Percentiles rank a stretch among this genome's conserved stretches.
phyloP scores from a whole-genome alignment of 1,140 invertebrate genomes.

The Pseudomyrmex dendroicus region DNA sequence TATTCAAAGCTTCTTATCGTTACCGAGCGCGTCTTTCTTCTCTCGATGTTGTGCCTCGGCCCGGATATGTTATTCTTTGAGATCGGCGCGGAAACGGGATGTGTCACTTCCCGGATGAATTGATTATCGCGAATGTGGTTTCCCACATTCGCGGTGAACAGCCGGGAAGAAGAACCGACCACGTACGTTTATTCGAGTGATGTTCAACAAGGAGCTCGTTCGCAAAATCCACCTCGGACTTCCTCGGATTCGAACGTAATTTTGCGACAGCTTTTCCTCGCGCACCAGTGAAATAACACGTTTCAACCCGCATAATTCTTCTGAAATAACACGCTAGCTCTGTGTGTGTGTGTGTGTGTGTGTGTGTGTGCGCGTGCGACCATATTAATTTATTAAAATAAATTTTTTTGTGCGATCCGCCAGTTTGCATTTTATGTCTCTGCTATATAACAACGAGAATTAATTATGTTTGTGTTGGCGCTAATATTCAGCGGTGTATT shows the following conservation, averaged over 20 bases:
- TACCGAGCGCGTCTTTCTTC: neutral
- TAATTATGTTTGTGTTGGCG: neutral
- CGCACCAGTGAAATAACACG: too few relatives aligned
- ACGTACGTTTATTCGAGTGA: constrained; percentile 11
- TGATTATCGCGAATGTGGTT: constrained; percentile 31
- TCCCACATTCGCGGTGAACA: neutral
- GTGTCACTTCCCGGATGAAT: constrained; percentile 28
- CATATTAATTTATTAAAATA: too few relatives aligned
- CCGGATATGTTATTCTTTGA: constrained; percentile 29
- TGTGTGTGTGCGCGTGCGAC: too few relatives aligned
- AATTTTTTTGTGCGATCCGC: too few relatives aligned
- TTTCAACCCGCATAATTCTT: too few relatives aligned
- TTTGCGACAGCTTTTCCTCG: neutral
- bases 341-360: too few relatives aligned
- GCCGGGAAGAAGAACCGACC: constrained; percentile 16
- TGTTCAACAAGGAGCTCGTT: constrained; percentile 38
- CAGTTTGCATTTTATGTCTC: neutral
- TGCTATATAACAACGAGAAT: neutral
- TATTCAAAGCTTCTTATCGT: neutral
- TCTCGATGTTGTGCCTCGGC: neutral
- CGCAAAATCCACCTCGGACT: constrained; percentile 41
- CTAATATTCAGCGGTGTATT: neutral
- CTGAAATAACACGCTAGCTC: too few relatives aligned
- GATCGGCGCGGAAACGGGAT: neutral
- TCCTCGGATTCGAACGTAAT: constrained; percentile 33